A percentile compares a stretch with the other conserved stretches of the same genome.
These are phyloP conservation scores for Girardinus metallicus DNA, from an alignment of 2,797 vertebrate species.

Conservation along the genomic window DNA sequence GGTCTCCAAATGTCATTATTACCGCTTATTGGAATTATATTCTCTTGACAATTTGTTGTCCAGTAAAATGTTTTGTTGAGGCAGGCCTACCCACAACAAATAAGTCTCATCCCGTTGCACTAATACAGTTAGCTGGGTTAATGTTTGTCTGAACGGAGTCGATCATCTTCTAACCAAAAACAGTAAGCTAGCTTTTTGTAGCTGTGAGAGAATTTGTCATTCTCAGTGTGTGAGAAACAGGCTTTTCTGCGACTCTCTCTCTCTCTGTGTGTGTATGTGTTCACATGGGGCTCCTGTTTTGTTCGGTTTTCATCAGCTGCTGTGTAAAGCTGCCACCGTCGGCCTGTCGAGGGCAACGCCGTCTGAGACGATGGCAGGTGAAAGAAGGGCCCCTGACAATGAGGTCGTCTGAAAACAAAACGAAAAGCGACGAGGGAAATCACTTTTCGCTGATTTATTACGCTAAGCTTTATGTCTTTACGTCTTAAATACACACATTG, in stretches of 20 bases:
- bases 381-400: conserved; percentile 22
- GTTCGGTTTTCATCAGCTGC: conserved; percentile 7
- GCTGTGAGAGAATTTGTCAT: not conserved
- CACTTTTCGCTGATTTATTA: conserved; percentile 6
- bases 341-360: conserved; percentile 10
- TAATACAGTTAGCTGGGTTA: not conserved
- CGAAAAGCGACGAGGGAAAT: conserved; percentile 19
- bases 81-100: not conserved
- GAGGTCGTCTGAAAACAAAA: conserved; percentile 19
- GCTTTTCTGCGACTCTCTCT: not conserved
- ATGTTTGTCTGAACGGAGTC: conserved; percentile 28
- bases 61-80: too few relatives aligned
- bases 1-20: too few relatives aligned
- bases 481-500: not conserved
- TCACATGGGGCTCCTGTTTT: not conserved
- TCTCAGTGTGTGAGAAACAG: not conserved
- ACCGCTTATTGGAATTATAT: too few relatives aligned
- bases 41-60: too few relatives aligned
- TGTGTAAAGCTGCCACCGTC: not conserved
- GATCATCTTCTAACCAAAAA: conserved; percentile 7
- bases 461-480: not conserved
- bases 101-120: not conserved
- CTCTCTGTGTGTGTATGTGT: not conserved
- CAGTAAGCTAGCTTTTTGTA: not conserved
- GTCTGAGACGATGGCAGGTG: conserved; percentile 27